A percentile compares a stretch with the other conserved stretches of the same genome.
Evolutionary conservation across 2,113 vertebrate species (phyloP).

Genomic region (Pimephales promelas): DNA sequence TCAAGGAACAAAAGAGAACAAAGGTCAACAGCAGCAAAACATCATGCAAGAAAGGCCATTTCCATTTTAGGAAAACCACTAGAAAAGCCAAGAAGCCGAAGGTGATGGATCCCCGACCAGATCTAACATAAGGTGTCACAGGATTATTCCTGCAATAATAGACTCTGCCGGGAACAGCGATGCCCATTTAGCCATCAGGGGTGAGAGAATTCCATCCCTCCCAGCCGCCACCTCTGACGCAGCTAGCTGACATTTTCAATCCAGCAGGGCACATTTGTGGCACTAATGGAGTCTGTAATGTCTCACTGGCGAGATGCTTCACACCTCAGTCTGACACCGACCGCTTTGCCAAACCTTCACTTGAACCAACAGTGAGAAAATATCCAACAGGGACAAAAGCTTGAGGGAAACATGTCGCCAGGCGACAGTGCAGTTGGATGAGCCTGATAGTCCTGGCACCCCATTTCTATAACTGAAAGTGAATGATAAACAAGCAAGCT

Average conservation of each 20-base stretch:
- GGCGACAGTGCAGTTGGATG: conserved; percentile 42
- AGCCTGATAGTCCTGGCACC: conserved; percentile 26
- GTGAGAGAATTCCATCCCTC: conserved; percentile 42
- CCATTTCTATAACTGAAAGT: conserved; percentile 14
- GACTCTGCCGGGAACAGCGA: conserved; percentile 32
- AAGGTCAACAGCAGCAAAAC: neutral
- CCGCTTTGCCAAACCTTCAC: conserved; percentile 49
- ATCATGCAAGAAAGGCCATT: neutral
- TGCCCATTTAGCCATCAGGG: conserved; percentile 28
- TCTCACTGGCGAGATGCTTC: conserved; percentile 48
- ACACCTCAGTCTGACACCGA: conserved; percentile 56
- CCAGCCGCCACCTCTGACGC: conserved; percentile 40
- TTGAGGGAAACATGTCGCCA: conserved; percentile 54
- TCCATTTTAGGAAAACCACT: conserved; percentile 16
- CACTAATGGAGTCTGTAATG: conserved; percentile 53
- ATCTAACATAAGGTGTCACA: conserved; percentile 14
- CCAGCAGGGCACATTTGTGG: conserved; percentile 30
- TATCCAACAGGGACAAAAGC: conserved; percentile 58
- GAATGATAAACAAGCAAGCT: conserved; percentile 18
- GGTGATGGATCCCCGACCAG: neutral
- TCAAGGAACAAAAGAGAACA: neutral
- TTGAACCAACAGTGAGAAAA: conserved; percentile 53
- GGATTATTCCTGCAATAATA: conserved; percentile 21
- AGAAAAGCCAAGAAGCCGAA: neutral
- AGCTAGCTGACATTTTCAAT: conserved; percentile 48